Percentiles rank a stretch among this genome's conserved stretches.
Conservation (phyloP, 2,888 invertebrate genomes). For the Thysanoteuthis rhombus region DNA sequence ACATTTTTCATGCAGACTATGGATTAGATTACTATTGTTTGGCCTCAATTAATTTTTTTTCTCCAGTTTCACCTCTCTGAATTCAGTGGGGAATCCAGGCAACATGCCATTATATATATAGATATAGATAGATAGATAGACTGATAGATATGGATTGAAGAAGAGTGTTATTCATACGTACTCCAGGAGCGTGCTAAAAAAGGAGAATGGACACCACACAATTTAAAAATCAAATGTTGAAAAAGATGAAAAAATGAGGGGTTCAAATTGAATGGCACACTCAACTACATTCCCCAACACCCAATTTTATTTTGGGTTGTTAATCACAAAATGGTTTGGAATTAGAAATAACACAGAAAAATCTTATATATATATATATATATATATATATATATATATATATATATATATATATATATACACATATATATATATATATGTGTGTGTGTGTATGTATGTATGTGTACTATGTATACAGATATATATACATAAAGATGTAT, state of each 20-base stretch:
- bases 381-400: not conserved
- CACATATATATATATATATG: not conserved
- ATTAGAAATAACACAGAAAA: not conserved
- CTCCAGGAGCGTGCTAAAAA: slow-evolving; percentile 31
- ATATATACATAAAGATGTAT: not conserved
- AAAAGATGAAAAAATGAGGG: not conserved
- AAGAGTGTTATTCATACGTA: slow-evolving; percentile 25
- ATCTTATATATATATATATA: not conserved
- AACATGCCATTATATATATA: slow-evolving; percentile 22
- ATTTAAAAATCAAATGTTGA: slow-evolving; percentile 12
- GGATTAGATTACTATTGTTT: not conserved
- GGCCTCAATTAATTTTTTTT: slow-evolving; percentile 23
- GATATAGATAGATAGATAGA: slow-evolving; percentile 14
- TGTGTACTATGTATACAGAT: not conserved
- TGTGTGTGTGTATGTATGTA: not conserved
- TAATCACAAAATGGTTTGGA: not conserved
- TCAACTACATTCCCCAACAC: not conserved
- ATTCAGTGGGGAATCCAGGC: not conserved
- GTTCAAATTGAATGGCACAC: not conserved
- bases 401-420: not conserved
- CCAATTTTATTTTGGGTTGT: not conserved
- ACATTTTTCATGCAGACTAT: not conserved
- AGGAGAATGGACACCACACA: slow-evolving; percentile 18
- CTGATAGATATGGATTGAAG: not conserved
- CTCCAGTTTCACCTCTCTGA: not conserved